Percentiles rank a stretch among this genome's conserved stretches.
Evolutionary conservation across 1,140 invertebrate species (phyloP).

Genomic region (Ephestia elutella): DNA sequence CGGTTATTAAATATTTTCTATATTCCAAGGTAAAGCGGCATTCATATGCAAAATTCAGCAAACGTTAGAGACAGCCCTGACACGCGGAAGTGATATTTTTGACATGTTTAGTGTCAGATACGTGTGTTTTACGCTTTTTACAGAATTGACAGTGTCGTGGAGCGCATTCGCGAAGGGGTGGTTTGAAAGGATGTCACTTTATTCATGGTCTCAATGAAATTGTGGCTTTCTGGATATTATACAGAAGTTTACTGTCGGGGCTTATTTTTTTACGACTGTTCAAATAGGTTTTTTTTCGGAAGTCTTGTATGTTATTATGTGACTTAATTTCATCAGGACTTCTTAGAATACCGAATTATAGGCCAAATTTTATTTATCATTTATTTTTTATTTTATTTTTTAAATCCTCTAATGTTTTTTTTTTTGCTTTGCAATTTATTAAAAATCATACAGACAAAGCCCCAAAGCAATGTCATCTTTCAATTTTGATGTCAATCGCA

Average conservation of each 20-base stretch:
- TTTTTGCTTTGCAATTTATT: too few species aligned
- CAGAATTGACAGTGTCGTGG: constrained; percentile 6
- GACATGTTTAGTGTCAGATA: constrained; percentile 29
- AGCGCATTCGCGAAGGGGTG: not conserved
- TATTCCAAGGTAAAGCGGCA: constrained; percentile 11
- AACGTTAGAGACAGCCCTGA: constrained; percentile 42
- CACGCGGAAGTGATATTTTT: constrained; percentile 51
- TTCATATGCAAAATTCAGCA: constrained; percentile 52
- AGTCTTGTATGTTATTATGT: too few species aligned
- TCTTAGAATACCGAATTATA: too few species aligned
- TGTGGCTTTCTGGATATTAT: not conserved
- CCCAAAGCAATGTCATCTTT: not conserved
- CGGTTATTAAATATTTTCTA: not conserved
- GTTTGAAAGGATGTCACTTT: not conserved
- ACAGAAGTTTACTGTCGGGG: not conserved
- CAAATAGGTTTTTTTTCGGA: not conserved
- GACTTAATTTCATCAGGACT: too few species aligned
- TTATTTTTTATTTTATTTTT: too few species aligned
- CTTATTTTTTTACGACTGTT: too few species aligned
- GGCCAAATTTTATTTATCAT: too few species aligned
- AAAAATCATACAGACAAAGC: not conserved
- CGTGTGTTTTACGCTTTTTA: constrained; percentile 14
- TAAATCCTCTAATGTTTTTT: too few species aligned
- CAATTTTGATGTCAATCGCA: not conserved
- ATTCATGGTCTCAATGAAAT: not conserved